Conservation (phyloP, 2,797 vertebrate genomes). For the Gephyroberyx darwinii region DNA sequence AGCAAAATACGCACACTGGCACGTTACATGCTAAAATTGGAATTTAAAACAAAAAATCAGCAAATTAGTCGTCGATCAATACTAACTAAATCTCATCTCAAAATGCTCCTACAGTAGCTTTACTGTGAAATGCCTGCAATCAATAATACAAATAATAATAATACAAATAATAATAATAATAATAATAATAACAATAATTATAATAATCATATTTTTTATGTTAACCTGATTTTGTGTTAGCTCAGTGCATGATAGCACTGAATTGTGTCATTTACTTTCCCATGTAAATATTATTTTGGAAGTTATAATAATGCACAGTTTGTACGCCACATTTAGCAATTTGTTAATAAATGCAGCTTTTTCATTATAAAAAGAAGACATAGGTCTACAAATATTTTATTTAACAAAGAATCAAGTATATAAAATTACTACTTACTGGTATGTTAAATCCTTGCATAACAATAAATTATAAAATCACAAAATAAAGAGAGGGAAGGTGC, state of each 20-base stretch:
- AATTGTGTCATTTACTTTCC: conserved; percentile 26
- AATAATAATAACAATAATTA: conserved; percentile 8
- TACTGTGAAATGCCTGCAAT: background rate
- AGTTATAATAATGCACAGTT: conserved; percentile 45
- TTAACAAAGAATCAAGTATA: conserved; percentile 47
- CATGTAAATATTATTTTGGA: conserved; percentile 41
- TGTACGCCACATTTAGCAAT: conserved; percentile 41
- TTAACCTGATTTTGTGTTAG: background rate
- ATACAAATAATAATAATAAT: conserved; percentile 14
- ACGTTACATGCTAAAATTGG: background rate
- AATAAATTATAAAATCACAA: conserved; percentile 84
- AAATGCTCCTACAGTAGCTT: background rate
- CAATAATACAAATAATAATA: conserved; percentile 19
- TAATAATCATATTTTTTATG: conserved; percentile 10
- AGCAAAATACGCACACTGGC: background rate
- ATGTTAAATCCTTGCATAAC: conserved; percentile 86
- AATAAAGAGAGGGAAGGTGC: conserved; percentile 73
- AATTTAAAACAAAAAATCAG: conserved; percentile 23
- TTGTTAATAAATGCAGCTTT: conserved; percentile 32
- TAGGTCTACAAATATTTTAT: conserved; percentile 52
- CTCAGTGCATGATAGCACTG: conserved; percentile 14
- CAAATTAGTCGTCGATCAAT: conserved; percentile 13
- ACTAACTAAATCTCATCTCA: conserved; percentile 1
- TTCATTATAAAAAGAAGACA: conserved; percentile 27
- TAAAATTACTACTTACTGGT: conserved; percentile 84